These are phyloP conservation scores for Chamaetylas fuelleborni DNA, from an alignment of 2,113 vertebrate genomes.

Conservation along the genomic window DNA sequence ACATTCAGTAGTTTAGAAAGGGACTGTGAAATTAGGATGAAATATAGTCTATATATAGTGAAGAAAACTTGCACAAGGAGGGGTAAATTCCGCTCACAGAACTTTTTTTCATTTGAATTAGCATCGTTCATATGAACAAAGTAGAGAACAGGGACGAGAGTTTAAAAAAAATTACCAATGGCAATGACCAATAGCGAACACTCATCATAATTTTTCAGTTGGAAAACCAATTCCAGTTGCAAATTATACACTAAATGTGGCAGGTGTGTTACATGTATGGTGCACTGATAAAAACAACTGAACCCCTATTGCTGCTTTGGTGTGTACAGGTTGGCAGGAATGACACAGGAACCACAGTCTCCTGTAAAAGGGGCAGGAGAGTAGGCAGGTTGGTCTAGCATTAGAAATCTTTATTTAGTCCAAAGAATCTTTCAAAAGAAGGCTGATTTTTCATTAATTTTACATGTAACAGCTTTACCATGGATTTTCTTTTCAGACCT, in stretches of 20 bases:
- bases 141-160: fast-evolving
- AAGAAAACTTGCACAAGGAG: background rate
- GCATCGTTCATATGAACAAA: background rate
- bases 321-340: background rate
- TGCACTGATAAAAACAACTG: background rate
- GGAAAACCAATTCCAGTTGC: background rate
- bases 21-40: background rate
- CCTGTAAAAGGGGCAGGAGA: background rate
- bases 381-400: background rate
- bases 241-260: background rate
- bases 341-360: background rate
- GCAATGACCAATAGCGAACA: background rate
- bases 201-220: background rate
- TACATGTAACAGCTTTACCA: background rate
- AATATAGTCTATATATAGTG: background rate
- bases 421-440: background rate
- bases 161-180: background rate
- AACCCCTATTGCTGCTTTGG: background rate
- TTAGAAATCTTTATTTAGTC: background rate
- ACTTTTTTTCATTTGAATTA: background rate
- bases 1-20: background rate
- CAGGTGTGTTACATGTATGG: background rate
- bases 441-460: background rate
- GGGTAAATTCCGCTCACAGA: background rate
- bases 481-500: background rate